phyloP scores from a whole-genome alignment of 2,113 vertebrate species.

The Thamnophis sirtalis region DNA sequence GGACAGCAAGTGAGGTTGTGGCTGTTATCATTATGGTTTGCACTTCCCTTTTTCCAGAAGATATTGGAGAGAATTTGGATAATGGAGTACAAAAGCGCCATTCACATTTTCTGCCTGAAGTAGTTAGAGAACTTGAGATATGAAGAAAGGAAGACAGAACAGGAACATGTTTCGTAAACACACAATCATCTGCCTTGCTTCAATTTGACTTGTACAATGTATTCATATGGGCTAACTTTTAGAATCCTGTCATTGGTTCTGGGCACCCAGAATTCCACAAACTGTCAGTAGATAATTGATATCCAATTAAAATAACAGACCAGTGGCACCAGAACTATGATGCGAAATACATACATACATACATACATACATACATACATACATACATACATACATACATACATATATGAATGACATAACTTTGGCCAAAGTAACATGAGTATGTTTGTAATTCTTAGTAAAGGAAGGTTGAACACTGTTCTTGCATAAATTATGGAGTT shows the following conservation, averaged over 20 bases:
- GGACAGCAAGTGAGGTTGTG: not conserved
- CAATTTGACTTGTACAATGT: not conserved
- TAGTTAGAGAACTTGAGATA: not conserved
- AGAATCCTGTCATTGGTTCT: not conserved
- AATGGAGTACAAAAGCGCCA: not conserved
- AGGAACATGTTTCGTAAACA: conserved; percentile 11
- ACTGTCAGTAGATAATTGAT: not conserved
- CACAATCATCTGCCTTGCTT: conserved; percentile 2
- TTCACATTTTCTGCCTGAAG: not conserved
- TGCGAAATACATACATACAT: no score
- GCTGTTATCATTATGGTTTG: not conserved
- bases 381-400: no score
- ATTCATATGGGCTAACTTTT: conserved; percentile 11
- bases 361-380: no score
- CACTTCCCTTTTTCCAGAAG: not conserved
- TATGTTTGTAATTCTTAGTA: not conserved
- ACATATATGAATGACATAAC: no score
- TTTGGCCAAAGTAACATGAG: not conserved
- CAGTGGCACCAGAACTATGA: not conserved
- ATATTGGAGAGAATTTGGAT: not conserved
- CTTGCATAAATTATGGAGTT: not conserved
- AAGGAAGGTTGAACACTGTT: not conserved
- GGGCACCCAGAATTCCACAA: not conserved
- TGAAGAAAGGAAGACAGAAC: not conserved
- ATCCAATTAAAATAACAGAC: not conserved